Conservation (phyloP, 2,797 vertebrate species). For the Coracias cyanogaster region DNA sequence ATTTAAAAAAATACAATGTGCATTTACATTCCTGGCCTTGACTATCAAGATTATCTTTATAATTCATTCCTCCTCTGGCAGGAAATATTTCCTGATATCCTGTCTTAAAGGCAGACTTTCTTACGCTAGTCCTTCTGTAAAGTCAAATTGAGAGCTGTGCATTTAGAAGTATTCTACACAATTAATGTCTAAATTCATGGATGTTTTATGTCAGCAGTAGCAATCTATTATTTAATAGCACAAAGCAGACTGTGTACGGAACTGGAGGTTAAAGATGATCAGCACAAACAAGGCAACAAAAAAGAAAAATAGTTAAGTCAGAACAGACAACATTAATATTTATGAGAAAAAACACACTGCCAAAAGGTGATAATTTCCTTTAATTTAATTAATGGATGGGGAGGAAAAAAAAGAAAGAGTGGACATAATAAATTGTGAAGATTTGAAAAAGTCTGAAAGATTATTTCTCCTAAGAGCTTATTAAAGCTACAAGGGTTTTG, state of each 20-base stretch:
- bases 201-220: background rate
- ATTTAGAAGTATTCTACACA: background rate
- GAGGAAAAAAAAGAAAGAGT: background rate
- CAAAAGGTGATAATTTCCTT: background rate
- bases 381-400: background rate
- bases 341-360: background rate
- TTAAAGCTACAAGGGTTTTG: background rate
- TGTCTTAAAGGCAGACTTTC: background rate
- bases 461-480: background rate
- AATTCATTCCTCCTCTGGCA: slow-evolving; percentile 11
- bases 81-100: background rate
- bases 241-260: background rate
- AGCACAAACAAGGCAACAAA: background rate
- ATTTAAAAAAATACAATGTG: background rate
- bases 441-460: background rate
- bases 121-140: background rate
- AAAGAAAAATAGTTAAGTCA: background rate
- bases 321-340: background rate
- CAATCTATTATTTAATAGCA: slow-evolving; percentile 32
- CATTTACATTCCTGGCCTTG: slow-evolving; percentile 12
- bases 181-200: slow-evolving; percentile 5
- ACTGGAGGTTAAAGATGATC: slow-evolving; percentile 45
- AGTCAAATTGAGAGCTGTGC: background rate
- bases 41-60: slow-evolving; percentile 6
- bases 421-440: background rate